Percentiles rank a stretch among this genome's conserved stretches.
These are phyloP conservation scores for Mesochorus sp. DNA, from an alignment of 2,888 invertebrate species.

Conservation along the genomic window DNA sequence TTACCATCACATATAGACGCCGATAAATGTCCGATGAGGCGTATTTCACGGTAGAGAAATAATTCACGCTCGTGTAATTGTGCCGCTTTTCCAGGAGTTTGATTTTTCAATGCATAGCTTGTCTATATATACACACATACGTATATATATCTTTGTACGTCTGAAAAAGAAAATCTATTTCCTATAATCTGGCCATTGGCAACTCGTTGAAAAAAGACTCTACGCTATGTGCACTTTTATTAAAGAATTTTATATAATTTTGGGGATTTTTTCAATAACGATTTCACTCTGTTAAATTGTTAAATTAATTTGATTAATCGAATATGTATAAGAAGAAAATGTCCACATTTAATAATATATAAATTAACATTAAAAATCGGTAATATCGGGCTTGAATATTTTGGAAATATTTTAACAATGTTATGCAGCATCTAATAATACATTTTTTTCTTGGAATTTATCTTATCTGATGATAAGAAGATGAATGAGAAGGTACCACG, in stretches of 20 bases:
- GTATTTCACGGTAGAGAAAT: constrained; percentile 59
- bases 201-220: constrained; percentile 5
- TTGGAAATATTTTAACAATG: too few species aligned
- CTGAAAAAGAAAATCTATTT: constrained; percentile 4
- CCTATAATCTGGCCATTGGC: constrained; percentile 24
- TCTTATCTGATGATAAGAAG: too few species aligned
- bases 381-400: too few species aligned
- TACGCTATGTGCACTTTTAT: neutral
- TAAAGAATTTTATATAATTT: neutral
- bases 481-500: too few species aligned
- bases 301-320: too few species aligned
- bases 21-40: constrained; percentile 57
- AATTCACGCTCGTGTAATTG: constrained; percentile 59
- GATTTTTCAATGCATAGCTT: constrained; percentile 34
- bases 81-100: constrained; percentile 38
- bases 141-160: neutral
- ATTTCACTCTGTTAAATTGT: neutral
- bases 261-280: neutral
- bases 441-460: too few species aligned
- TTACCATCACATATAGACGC: constrained; percentile 7
- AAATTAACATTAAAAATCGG: too few species aligned
- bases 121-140: neutral
- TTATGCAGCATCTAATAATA: too few species aligned
- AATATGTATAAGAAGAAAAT: too few species aligned
- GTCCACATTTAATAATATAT: too few species aligned